phyloP scores from a whole-genome alignment of 1,140 invertebrate species.

The Teleopsis dalmanni region DNA sequence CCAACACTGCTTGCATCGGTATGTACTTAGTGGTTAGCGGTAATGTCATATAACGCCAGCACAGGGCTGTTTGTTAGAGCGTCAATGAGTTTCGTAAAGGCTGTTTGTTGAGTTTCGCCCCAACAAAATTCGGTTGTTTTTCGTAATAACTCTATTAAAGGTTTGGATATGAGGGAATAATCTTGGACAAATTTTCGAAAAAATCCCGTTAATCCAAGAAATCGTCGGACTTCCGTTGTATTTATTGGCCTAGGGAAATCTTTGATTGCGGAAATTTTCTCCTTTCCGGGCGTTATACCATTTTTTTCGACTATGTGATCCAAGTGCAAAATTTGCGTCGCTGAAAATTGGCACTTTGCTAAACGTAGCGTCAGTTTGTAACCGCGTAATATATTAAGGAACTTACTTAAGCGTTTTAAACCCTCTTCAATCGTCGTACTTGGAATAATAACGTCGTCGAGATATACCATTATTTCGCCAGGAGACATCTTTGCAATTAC shows the following conservation, averaged over 20 bases:
- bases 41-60: no score
- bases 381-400: not conserved
- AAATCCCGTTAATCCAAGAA: conserved; percentile 22
- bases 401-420: not conserved
- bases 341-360: no score
- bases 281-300: conserved; percentile 22
- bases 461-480: conserved; percentile 9
- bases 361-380: not conserved
- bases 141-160: not conserved
- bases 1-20: no score
- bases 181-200: conserved; percentile 6
- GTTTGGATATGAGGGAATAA: not conserved
- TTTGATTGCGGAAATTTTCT: conserved; percentile 22
- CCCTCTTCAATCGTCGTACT: conserved; percentile 1
- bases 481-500: not conserved
- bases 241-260: conserved; percentile 25
- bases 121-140: no score
- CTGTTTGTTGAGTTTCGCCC: no score
- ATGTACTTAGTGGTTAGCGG: no score
- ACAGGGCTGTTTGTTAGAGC: no score
- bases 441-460: no score
- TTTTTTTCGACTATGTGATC: conserved; percentile 17
- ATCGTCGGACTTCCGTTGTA: conserved; percentile 19
- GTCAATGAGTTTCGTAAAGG: no score
- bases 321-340: no score